Conservation (phyloP, 2,888 invertebrate species). For the Augochlorella aurata region DNA sequence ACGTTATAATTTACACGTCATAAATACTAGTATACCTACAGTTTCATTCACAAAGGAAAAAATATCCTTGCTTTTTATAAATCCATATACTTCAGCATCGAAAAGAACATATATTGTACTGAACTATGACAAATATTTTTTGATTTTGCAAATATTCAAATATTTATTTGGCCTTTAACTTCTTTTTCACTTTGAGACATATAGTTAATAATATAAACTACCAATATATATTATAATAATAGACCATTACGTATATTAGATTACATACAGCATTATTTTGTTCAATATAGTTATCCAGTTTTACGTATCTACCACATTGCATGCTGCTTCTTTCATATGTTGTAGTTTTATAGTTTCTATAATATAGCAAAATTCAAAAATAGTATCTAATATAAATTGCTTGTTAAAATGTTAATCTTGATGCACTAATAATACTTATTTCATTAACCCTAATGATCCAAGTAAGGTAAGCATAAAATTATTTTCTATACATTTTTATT, state of each 20-base stretch:
- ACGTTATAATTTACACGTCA: conserved; percentile 4
- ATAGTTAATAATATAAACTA: not conserved
- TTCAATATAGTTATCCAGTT: not conserved
- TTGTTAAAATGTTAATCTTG: not conserved
- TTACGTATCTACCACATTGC: conserved; percentile 4
- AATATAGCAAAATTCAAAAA: conserved; percentile 1
- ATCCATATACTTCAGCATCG: not conserved
- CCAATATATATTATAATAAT: conserved; percentile 7
- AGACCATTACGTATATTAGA: not conserved
- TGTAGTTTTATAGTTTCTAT: not conserved
- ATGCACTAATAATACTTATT: conserved; percentile 3
- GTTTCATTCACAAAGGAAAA: not conserved
- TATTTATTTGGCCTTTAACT: not conserved
- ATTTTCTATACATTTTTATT: conserved; percentile 5
- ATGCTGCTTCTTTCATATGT: conserved; percentile 14
- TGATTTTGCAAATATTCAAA: not conserved
- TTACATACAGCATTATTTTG: not conserved
- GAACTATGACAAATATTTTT: not conserved
- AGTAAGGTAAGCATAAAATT: conserved; percentile 31
- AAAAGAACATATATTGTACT: not conserved
- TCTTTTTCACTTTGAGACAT: conserved; percentile 9
- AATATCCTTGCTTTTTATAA: not conserved
- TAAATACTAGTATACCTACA: not conserved
- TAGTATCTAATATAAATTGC: not conserved
- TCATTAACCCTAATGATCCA: conserved; percentile 12